Base-by-base conservation (phyloP, 2,888 invertebrate species). In the Cremastobaeus sp. region DNA sequence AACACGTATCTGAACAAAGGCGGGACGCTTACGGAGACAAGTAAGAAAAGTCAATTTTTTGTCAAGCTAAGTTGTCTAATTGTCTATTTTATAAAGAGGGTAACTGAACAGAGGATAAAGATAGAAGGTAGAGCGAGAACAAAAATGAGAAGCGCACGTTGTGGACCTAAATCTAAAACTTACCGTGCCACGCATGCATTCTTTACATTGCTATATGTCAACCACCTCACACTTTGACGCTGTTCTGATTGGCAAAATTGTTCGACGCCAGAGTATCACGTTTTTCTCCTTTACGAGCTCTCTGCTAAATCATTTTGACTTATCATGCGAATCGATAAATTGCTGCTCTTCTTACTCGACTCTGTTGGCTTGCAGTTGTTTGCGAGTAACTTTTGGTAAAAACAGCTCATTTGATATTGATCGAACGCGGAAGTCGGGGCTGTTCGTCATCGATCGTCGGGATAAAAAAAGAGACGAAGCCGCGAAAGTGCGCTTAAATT, bases 101-200 rank as follows among this genome's bases (percentile, higher is more conserved):
- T 50, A 64, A 54, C 54, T 43, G 57, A 71, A 52, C 43, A 47
- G 47, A 21, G 71, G 54, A 52, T 45, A 69, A 54, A 73, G 74
- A 74, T 52, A 69, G 73, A 65, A 68, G 72, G 69, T 39, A 66
- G 71, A 76, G 70, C 55, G 50, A 74, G 65, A 76, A 37, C n/a
- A n/a, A 68, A 60, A 76, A 69, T 52, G 57, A 68, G 68, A 66
- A 72, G 68, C 65, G 69, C 74, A 65, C 69, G 69, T 65, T 69
- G 52, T 69, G 69, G 69, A 66, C 64, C 71, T 81, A 79, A 77
- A 79, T 82, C 81, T 82, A 83, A 80, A 79, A 81, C 80, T 79
- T 78, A 79, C 79, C 82, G 83, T 82, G 83, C 82, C 81, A 81
- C 80, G 78, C 83, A 81, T 82, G 77, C 79, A 76, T 76, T 75